Base-by-base conservation (phyloP, 2,113 vertebrate species). In the Galbula dea region DNA sequence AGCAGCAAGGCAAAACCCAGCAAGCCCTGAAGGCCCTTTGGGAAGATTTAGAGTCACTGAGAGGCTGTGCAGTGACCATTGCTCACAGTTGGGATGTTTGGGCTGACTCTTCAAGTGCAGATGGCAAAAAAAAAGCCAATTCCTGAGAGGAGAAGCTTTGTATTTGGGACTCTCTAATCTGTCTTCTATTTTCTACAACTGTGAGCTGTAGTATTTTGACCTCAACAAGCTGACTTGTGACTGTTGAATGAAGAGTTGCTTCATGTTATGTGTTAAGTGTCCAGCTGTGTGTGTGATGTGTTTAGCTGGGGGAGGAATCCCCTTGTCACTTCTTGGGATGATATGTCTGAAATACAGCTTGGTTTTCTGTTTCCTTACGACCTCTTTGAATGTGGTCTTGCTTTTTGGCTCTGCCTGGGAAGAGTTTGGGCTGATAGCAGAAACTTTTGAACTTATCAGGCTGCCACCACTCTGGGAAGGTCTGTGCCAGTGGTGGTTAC, bases 321-420 rank as follows among this genome's bases (percentile, higher is more conserved):
- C 12, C 37, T 66, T 65, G 19, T 43, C 46, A 7, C 57, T 73
- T 75, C 45, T 57, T 76, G 83, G 69, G 89, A 32, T 39, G 65
- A 51, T 39, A 66, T 29, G 46, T 94, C 51, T 92, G 46, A 95
- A 95, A 95, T 93, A 95, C 68, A 95, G 58, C 69, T 91, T 69
- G 72, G n/a, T 34, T 29, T 16, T 43, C 61, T 74, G 62, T 87
- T 88, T 58, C 80, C 76, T 75, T 81, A 29, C 2, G 4, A 71
- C 86, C 61, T 89, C 37, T 85, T 46, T 3, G 63, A 69, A 11
- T 5, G 7, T 39, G 48, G 13, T 89, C 58, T 87, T 45, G 51
- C 59, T 45, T 63, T 89, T 29, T 80, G 84, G 39, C 74, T 88
- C 61, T 57, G 58, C 34, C 39, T 67, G 89, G 67, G 84, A 51